Base-by-base conservation (phyloP, 1,140 invertebrate species). In the Zaprionus kolodkinae region DNA sequence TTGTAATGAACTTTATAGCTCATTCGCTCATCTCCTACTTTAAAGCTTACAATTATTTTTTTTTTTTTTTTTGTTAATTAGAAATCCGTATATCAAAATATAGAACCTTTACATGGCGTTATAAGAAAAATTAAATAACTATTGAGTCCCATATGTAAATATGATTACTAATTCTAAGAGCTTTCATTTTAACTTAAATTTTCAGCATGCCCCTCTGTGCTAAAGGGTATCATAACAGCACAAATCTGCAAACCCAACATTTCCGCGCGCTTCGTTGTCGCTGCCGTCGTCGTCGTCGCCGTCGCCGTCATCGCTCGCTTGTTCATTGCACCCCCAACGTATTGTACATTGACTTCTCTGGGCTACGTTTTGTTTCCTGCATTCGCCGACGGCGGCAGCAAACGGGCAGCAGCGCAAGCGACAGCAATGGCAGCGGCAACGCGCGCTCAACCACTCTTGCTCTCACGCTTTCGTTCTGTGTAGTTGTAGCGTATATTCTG, bases 321-420 rank as follows among this genome's bases (percentile, higher is more conserved):
- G 76, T 80, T 80, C 81, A 84, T 76, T 82, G 86, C 86, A 89
- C 86, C 86, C 86, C 85, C 81, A 79, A 89, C 74, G 75, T 73
- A 74, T 85, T 89, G 85, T 91, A 91, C 88, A 85, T 91, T 91
- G 88, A 91, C 88, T 91, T 91, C 88, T 91, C 88, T 83, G 75
- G 72, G 81, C 88, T 88, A 78, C 79, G 81, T 84, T 91, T 85
- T 91, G 83, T 91, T 81, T 80, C 91, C 84, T 91, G 80, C 81
- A 85, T 91, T 91, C 80, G 83, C 65, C 76, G 80, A 64, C 71
- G 57, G 81, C 59, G 43, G 27, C 62, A 13, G 69, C 61, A 35
- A 35, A 62, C 27, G 27, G 40, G 43, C 72, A 35, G 25, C 61
- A 21, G 17, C 60, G 61, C 38, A n/a, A n/a, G 38, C 38, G 12